Evolutionary conservation across 2,888 invertebrate species (phyloP), one percentile per base, ranked within the genome.

Genomic region (Axea sp.): DNA sequence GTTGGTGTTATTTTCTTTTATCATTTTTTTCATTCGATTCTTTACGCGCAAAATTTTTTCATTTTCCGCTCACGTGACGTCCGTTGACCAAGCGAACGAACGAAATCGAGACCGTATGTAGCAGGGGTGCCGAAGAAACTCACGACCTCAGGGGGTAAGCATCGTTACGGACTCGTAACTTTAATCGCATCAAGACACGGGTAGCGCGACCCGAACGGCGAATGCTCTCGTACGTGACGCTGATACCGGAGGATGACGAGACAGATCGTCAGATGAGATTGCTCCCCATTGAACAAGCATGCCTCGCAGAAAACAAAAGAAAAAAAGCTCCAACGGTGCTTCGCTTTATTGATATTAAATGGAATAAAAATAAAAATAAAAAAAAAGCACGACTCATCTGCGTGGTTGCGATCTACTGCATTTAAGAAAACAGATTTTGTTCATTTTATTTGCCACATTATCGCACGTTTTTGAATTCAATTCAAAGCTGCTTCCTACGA

Each of bases 121-220:
- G 33, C 24, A 22, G 33, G 59, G 51, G 59, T 24, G 39, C 12
- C 41, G 62, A 41, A 55, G 73, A 71, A 73, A 67, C 67, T 71
- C 62, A 76, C 76, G 73, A 73, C 60, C 69, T 73, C 49, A 39
- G 68, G 72, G 37, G 73, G 68, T 55, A 64, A 74, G 74, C 72
- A 72, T 74, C 78, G 78, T 78, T 76, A 78, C 78, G 77, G 76
- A 73, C 77, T 78, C 77, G 78, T 78, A 76, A 76, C 76, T 77
- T 77, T 78, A 78, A 77, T 79, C 79, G 78, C 76, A 76, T 79
- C 76, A 76, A 74, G 77, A 68, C 77, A 67, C 76, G 69, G 62
- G 65, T 59, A 64, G 72, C 60, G 53, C 68, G 73, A 76, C 37
- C 41, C 65, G 41, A 43, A 65, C 57, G 57, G 72, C 64, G 69